These are phyloP conservation scores for Halictus quadricinctus DNA, from an alignment of 2,888 invertebrate genomes.

Conservation along the genomic window DNA sequence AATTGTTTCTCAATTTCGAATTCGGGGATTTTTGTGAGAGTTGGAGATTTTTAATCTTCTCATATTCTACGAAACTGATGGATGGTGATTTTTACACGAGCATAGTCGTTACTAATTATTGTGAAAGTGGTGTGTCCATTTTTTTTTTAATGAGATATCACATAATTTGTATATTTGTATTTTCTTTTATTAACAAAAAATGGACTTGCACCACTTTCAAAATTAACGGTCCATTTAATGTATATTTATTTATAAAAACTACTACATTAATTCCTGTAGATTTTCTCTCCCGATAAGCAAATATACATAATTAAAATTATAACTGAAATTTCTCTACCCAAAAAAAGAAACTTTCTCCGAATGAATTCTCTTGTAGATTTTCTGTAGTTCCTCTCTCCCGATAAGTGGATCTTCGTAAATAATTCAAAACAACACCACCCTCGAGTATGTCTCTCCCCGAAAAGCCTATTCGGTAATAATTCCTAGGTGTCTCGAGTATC, in stretches of 20 bases:
- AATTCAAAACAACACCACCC: not conserved
- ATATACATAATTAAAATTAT: too few species aligned
- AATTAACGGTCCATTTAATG: too few species aligned
- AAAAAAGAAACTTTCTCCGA: not conserved
- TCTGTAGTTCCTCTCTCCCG: not conserved
- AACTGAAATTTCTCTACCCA: not conserved
- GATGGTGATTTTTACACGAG: not conserved
- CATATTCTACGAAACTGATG: not conserved
- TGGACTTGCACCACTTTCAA: too few species aligned
- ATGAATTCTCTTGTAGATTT: not conserved
- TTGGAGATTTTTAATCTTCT: not conserved
- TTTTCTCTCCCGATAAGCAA: not conserved
- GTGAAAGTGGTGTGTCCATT: too few species aligned
- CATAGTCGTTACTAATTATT: not conserved
- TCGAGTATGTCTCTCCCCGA: not conserved
- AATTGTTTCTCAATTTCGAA: not conserved
- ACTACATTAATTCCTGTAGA: not conserved
- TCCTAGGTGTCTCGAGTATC: not conserved
- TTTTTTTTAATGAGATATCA: too few species aligned
- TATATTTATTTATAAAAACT: not conserved
- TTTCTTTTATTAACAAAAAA: too few species aligned
- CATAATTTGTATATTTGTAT: too few species aligned
- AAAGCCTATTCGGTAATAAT: not conserved
- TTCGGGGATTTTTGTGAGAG: not conserved
- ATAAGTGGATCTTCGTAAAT: not conserved